Evolutionary conservation across 2,888 invertebrate species (phyloP).

Genomic region (Phengaris arion): DNA sequence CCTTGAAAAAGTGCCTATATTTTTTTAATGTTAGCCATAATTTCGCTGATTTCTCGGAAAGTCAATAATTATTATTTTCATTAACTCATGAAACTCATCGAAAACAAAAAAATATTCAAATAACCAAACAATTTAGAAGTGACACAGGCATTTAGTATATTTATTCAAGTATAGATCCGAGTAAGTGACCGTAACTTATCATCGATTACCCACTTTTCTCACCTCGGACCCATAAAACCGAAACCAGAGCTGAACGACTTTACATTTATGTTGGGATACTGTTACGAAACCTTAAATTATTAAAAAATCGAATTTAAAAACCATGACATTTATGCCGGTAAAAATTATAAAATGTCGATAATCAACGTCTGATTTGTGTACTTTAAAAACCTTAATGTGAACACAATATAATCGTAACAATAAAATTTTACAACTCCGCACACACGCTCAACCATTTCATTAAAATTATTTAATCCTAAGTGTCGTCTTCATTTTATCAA

Average conservation of each 20-base stretch:
- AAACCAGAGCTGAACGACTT: slow-evolving; percentile 15
- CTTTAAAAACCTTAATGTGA: slow-evolving; percentile 58
- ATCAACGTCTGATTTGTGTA: slow-evolving; percentile 55
- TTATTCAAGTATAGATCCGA: neutral
- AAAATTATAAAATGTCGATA: slow-evolving; percentile 54
- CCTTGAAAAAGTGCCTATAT: too few species aligned
- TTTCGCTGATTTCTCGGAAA: too few species aligned
- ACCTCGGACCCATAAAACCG: slow-evolving; percentile 5
- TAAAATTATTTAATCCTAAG: slow-evolving; percentile 75
- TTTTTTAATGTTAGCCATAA: too few species aligned
- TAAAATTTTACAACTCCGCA: slow-evolving; percentile 60
- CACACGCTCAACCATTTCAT: slow-evolving; percentile 36
- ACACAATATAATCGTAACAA: slow-evolving; percentile 57
- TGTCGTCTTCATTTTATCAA: slow-evolving; percentile 78
- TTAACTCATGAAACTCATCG: too few species aligned
- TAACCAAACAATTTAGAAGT: slow-evolving; percentile 1
- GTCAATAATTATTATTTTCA: too few species aligned
- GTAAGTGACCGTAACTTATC: slow-evolving; percentile 13
- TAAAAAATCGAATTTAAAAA: slow-evolving; percentile 27
- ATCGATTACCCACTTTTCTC: slow-evolving; percentile 9
- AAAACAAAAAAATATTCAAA: neutral
- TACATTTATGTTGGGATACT: slow-evolving; percentile 4
- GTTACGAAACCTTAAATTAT: slow-evolving; percentile 19
- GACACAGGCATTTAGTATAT: neutral
- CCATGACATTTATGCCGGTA: slow-evolving; percentile 17